A percentile compares a stretch with the other conserved stretches of the same genome.
These are phyloP conservation scores for Spatulosminthurus flaviceps DNA, from an alignment of 2,888 invertebrate species.

Conservation along the genomic window DNA sequence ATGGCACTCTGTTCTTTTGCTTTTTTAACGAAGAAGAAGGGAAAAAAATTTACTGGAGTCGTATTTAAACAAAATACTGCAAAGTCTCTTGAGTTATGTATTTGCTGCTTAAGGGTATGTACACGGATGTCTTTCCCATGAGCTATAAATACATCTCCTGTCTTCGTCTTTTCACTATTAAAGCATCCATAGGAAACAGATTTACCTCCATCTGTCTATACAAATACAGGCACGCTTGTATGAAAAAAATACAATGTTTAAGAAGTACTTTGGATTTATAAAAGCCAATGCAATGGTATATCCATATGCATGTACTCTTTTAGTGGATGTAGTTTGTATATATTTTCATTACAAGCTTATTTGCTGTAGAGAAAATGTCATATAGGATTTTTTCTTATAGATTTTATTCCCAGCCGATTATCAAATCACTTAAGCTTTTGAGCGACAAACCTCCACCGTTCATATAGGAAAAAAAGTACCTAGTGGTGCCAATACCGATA, in stretches of 20 bases:
- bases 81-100: slow-evolving; percentile 16
- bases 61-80: slow-evolving; percentile 34
- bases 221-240: slow-evolving; percentile 5
- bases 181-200: slow-evolving; percentile 18
- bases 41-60: not conserved
- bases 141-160: slow-evolving; percentile 38
- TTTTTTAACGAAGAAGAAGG: not conserved
- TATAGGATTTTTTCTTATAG: not conserved
- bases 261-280: not conserved
- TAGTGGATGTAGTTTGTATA: no score
- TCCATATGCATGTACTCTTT: no score
- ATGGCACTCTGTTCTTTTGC: not conserved
- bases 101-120: not conserved
- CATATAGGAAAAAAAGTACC: not conserved
- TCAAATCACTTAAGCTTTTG: slow-evolving; percentile 25
- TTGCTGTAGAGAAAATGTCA: no score
- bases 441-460: not conserved
- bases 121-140: slow-evolving; percentile 1
- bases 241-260: not conserved
- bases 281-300: no score
- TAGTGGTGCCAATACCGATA: not conserved
- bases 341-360: no score
- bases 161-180: slow-evolving; percentile 10
- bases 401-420: slow-evolving; percentile 24
- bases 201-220: slow-evolving; percentile 18